Conservation (phyloP, 2,113 vertebrate species). For the Motacilla alba region DNA sequence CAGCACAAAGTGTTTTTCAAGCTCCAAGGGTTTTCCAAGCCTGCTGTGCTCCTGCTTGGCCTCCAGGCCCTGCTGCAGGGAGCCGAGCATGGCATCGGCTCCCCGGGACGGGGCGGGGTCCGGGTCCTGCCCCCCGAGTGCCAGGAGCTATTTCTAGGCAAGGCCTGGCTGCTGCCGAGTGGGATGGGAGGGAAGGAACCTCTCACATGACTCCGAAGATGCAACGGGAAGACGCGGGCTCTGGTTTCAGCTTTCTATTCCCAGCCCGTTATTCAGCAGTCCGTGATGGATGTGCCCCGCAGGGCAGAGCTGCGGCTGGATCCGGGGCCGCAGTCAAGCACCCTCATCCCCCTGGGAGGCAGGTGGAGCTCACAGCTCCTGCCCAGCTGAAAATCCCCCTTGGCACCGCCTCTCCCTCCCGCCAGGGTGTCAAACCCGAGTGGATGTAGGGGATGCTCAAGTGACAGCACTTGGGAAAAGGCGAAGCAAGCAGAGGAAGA, state of each 20-base stretch:
- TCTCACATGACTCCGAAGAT: conserved; percentile 44
- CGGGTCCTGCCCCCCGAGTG: not conserved
- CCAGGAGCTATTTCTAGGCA: conserved; percentile 45
- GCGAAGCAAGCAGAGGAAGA: not conserved
- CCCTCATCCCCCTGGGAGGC: not conserved
- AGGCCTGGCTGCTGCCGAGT: not conserved
- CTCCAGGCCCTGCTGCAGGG: not conserved
- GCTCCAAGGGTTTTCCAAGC: not conserved
- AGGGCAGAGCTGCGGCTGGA: not conserved
- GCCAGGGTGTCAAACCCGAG: rapidly evolving
- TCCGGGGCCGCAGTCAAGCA: rapidly evolving
- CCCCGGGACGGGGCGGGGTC: not conserved
- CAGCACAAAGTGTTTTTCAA: not conserved
- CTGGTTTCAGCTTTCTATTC: conserved; percentile 60
- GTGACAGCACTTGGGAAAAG: not conserved
- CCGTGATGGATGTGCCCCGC: conserved; percentile 44
- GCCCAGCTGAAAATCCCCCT: not conserved
- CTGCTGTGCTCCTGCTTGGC: not conserved
- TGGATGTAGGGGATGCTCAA: not conserved
- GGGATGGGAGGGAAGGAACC: conserved; percentile 27
- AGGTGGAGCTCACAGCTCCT: not conserved
- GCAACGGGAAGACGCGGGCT: conserved; percentile 7
- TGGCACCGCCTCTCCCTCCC: rapidly evolving
- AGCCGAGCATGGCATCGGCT: not conserved
- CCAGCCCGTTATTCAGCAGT: conserved; percentile 46